Evolutionary conservation across 1,140 invertebrate species (phyloP).

Genomic region (Drosophila rufa): DNA sequence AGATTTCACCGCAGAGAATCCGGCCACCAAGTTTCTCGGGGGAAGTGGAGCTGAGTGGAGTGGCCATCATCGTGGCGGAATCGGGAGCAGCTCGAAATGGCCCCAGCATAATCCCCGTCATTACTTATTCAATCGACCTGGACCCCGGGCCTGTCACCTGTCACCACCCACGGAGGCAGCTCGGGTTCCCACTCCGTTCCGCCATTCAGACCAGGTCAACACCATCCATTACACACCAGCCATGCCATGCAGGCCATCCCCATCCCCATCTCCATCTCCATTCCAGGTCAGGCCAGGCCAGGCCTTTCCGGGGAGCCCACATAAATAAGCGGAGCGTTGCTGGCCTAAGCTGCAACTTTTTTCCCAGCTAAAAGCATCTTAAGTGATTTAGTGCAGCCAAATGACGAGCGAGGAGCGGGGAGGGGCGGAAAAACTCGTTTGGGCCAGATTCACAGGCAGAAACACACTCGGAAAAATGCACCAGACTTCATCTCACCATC

Average conservation of each 20-base stretch:
- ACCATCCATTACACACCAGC: slow-evolving; percentile 70
- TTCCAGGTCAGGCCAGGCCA: neutral
- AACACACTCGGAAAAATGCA: slow-evolving; percentile 14
- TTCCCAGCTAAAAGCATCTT: slow-evolving; percentile 79
- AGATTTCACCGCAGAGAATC: slow-evolving; percentile 56
- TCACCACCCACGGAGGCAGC: slow-evolving; percentile 41
- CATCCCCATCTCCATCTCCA: neutral
- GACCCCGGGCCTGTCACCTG: slow-evolving; percentile 64
- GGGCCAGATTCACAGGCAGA: slow-evolving; percentile 33
- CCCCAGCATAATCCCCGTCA: slow-evolving; percentile 64
- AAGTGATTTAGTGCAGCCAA: slow-evolving; percentile 81
- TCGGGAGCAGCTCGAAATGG: slow-evolving; percentile 32
- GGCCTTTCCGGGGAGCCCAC: slow-evolving; percentile 40
- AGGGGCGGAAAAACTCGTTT: slow-evolving; percentile 35
- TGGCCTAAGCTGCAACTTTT: slow-evolving; percentile 75
- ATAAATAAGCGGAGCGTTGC: slow-evolving; percentile 61
- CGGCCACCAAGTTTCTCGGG: slow-evolving; percentile 17
- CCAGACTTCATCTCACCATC: neutral
- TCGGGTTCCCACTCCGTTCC: slow-evolving; percentile 22
- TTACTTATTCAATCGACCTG: slow-evolving; percentile 73
- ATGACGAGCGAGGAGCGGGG: slow-evolving; percentile 27
- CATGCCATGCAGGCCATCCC: slow-evolving; percentile 10
- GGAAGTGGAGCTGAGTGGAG: slow-evolving; percentile 28
- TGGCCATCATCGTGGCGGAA: slow-evolving; percentile 16
- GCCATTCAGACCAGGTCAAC: slow-evolving; percentile 67